Evolutionary conservation across 2,113 vertebrate species (phyloP), one percentile per base, ranked within the genome.

Genomic region (Ascaphus truei): DNA sequence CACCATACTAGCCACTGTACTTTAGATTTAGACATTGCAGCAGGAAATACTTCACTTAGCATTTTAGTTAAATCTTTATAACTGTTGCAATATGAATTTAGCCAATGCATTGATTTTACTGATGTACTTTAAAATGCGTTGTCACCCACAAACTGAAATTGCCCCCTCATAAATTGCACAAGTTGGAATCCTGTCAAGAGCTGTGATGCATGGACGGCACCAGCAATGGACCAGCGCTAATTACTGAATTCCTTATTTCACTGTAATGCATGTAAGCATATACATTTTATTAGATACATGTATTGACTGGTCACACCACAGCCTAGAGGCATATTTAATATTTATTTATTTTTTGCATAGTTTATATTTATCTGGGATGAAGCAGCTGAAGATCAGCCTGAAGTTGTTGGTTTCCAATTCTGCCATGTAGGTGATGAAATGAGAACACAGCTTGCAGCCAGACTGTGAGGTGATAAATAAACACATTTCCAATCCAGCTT

Each of bases 341-440:
- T 68, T 47, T 36, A 58, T 68, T 43, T 48, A 22, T 26, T 68
- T 45, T 66, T 47, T 23, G 39, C 52, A 58, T 36, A 15, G 39
- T 3, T 36, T 20, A 18, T 47, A 58, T 36, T 26, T 41, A 29
- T 48, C 16, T 33, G 53, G 22, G 65, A 58, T 20, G 7, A n/a
- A 48, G 22, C 37, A 47, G 65, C 39, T 47, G 30, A 58, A 36
- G 12, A 57, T 41, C 20, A 47, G 20, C 39, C 29, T 33, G 58
- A 57, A 58, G 53, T 34, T 45, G 29, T 41, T 25, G 41, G 53
- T 48, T 33, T 68, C 53, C 41, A 68, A 16, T 58, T 58, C 27
- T 48, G 65, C 39, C 36, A 47, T 58, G 53, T 55, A 57, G 37
- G 37, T 55, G 64, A 57, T 67, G 57, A 67, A 56, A 56, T 67